phyloP scores from a whole-genome alignment of 2,797 vertebrate species.

The Micromesistius poutassou region DNA sequence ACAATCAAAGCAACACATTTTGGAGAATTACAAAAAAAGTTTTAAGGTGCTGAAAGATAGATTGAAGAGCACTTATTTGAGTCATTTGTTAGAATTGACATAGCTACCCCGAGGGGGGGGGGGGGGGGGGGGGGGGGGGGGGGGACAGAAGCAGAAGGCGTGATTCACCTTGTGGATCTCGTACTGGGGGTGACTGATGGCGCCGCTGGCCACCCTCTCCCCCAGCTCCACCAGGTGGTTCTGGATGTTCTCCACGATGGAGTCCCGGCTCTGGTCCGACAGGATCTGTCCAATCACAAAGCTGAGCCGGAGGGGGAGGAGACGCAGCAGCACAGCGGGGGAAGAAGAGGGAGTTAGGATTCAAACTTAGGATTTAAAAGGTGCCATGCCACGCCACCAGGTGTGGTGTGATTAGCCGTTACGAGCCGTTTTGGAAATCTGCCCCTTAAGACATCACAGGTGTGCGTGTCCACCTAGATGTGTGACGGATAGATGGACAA shows the following conservation, averaged over 20 bases:
- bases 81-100: neutral
- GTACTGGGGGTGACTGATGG: slow-evolving; percentile 80
- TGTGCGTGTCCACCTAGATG: too few relatives aligned
- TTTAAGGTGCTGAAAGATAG: neutral
- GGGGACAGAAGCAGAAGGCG: neutral
- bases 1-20: neutral
- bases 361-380: too few relatives aligned
- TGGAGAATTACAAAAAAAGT: neutral
- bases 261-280: slow-evolving; percentile 89
- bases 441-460: too few relatives aligned
- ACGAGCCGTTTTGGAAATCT: too few relatives aligned
- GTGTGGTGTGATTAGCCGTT: too few relatives aligned
- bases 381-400: too few relatives aligned
- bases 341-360: neutral
- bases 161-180: slow-evolving; percentile 93
- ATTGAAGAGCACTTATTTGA: neutral
- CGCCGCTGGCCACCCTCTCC: slow-evolving; percentile 82
- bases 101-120: neutral
- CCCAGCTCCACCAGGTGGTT: slow-evolving; percentile 87
- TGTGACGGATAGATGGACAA: too few relatives aligned
- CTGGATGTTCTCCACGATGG: slow-evolving; percentile 96
- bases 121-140: neutral
- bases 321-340: neutral
- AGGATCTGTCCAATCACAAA: slow-evolving; percentile 95
- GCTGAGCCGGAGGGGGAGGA: slow-evolving; percentile 60